Evolutionary conservation across 2,797 vertebrate genomes (phyloP).

Genomic region (Adelosebastes latens): DNA sequence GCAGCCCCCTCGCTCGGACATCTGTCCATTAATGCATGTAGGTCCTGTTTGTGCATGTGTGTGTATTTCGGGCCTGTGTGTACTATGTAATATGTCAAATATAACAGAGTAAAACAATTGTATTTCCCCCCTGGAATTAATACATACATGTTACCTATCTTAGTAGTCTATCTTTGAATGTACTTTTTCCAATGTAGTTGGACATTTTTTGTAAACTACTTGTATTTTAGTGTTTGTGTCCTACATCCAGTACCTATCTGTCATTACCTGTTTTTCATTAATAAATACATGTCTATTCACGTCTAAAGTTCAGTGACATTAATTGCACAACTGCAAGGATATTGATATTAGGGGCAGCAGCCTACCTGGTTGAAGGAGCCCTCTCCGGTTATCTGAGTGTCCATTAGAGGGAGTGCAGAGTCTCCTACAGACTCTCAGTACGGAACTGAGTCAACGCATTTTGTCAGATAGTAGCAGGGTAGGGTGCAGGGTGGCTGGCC

Average conservation of each 20-base stretch:
- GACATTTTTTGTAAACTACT: background rate
- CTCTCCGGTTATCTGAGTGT: background rate
- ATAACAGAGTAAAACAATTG: too few species aligned
- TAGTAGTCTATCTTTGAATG: background rate
- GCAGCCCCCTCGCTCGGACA: too few species aligned
- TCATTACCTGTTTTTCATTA: background rate
- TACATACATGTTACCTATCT: background rate
- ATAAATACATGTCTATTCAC: background rate
- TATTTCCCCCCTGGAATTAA: too few species aligned
- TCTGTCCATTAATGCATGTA: too few species aligned
- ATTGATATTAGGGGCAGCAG: background rate
- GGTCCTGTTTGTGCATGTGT: too few species aligned
- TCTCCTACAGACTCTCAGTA: slow-evolving; percentile 31
- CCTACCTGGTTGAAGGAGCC: background rate
- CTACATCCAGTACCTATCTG: background rate
- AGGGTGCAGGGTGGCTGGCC: slow-evolving; percentile 77
- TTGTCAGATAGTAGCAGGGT: slow-evolving; percentile 61
- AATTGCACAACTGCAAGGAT: background rate
- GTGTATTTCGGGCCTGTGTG: too few species aligned
- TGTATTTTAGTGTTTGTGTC: background rate
- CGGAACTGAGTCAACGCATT: slow-evolving; percentile 70
- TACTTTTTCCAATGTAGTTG: background rate
- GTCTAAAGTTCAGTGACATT: background rate
- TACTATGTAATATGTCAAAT: too few species aligned
- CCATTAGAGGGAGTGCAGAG: slow-evolving; percentile 63